Percentiles rank a stretch among this genome's conserved stretches.
These are phyloP conservation scores for Ceratina australensis DNA, from an alignment of 1,140 invertebrate genomes.

Conservation along the genomic window DNA sequence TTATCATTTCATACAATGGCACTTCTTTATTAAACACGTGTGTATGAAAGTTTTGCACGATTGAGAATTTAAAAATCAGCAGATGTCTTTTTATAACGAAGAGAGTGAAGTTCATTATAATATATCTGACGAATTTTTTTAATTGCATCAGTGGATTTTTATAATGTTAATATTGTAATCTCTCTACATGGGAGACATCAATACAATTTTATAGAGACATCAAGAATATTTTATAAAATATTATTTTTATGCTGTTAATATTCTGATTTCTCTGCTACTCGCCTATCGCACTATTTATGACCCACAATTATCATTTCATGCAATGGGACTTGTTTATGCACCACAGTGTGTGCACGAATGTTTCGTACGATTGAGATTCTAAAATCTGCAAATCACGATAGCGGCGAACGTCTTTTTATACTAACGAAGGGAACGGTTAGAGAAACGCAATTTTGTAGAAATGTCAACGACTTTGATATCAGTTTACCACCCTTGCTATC, in stretches of 20 bases:
- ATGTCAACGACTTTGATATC: conserved; percentile 34
- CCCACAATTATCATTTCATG: no score
- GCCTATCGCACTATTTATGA: neutral
- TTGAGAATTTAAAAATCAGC: neutral
- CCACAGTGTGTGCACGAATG: neutral
- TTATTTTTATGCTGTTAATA: neutral
- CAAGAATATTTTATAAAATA: no score
- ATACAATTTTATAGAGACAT: neutral
- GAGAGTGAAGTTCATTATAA: no score
- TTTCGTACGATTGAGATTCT: neutral
- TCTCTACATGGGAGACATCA: no score
- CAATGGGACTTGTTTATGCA: no score
- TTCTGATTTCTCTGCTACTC: neutral
- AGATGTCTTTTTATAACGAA: neutral
- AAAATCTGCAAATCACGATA: neutral
- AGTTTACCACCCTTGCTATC: conserved; percentile 37
- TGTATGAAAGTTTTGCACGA: neutral
- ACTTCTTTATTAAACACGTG: no score
- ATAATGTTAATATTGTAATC: no score
- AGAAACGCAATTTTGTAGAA: conserved; percentile 23
- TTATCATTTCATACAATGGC: no score
- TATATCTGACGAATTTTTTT: no score
- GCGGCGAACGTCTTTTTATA: neutral
- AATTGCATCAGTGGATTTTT: no score
- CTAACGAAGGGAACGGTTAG: neutral